Conservation (phyloP, 2,888 invertebrate species). For the Glyphotaelius pellucidus region DNA sequence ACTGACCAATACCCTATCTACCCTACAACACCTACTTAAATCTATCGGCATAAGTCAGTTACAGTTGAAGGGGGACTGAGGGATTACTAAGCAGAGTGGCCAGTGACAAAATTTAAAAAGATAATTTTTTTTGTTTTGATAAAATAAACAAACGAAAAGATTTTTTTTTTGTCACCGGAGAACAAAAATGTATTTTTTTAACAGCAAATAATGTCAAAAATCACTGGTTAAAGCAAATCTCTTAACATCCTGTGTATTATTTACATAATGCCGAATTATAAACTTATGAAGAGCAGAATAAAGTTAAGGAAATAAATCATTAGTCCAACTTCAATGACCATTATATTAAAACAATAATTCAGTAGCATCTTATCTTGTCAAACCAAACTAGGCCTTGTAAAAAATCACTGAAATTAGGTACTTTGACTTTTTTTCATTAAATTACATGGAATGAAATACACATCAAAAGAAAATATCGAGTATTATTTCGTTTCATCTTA, state of each 20-base stretch:
- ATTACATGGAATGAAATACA: not conserved
- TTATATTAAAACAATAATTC: not conserved
- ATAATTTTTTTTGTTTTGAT: too few relatives aligned
- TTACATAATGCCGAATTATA: not conserved
- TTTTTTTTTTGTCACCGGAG: too few relatives aligned
- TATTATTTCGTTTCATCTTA: not conserved
- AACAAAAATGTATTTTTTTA: too few relatives aligned
- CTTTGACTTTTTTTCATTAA: not conserved
- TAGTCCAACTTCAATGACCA: not conserved
- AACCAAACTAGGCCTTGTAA: not conserved
- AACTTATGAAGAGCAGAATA: not conserved
- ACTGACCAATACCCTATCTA: too few relatives aligned
- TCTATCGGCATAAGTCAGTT: too few relatives aligned
- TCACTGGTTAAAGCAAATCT: too few relatives aligned
- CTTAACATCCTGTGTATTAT: not conserved
- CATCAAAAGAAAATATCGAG: not conserved
- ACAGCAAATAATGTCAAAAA: too few relatives aligned
- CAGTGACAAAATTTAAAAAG: too few relatives aligned
- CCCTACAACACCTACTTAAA: too few relatives aligned
- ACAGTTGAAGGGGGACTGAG: too few relatives aligned
- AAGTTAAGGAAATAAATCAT: not conserved
- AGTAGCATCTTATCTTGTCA: not conserved
- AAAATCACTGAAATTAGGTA: not conserved
- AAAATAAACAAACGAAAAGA: too few relatives aligned
- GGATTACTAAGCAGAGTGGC: too few relatives aligned